Evolutionary conservation across 1,140 invertebrate genomes (phyloP), one percentile per base, ranked within the genome.

Genomic region (Apocrypta bakeri): DNA sequence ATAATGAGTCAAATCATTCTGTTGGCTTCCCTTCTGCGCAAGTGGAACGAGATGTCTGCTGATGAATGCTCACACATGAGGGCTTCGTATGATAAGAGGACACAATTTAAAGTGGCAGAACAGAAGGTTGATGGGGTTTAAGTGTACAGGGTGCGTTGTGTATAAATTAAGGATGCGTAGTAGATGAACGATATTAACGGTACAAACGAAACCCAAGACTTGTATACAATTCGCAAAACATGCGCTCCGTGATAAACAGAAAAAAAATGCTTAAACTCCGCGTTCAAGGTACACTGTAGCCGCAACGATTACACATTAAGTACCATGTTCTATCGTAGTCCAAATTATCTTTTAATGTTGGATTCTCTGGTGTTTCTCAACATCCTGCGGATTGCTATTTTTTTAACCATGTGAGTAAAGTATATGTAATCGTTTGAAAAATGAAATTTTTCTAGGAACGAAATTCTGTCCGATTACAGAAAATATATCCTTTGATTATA

Each of bases 211-310:
- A 82, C 72, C 85, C 84, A 88, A 88, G 84, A 87, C 85, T 88
- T 88, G 85, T 86, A 86, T 88, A 85, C 85, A 85, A 85, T 86
- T 74, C 33, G 56, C 84, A 78, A 56, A 85, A 86, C 80, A 80
- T 82, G 84, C 84, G 85, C 66, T 85, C 80, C 81, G 85, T 75
- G 86, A 48, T 64, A 73, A 71, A 71, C 21, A 71, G 14, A 71
- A 37, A 37, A n/a, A 9, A 81, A 85, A 84, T 84, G 86, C 86
- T 86, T 88, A 80, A 87, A 88, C 85, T 87, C 82, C 71, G 80
- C 81, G 68, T 87, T 88, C 83, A 87, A 79, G 83, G 83, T 85
- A 71, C 11, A 73, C 40, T 79, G 40, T 63, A 72, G 42, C 27
- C 71, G n/a, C 42, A 73, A 31, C 56, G 48, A 37, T 27, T 66